Evolutionary conservation across 1,140 invertebrate genomes (phyloP).

Genomic region (Achatina immaculata): DNA sequence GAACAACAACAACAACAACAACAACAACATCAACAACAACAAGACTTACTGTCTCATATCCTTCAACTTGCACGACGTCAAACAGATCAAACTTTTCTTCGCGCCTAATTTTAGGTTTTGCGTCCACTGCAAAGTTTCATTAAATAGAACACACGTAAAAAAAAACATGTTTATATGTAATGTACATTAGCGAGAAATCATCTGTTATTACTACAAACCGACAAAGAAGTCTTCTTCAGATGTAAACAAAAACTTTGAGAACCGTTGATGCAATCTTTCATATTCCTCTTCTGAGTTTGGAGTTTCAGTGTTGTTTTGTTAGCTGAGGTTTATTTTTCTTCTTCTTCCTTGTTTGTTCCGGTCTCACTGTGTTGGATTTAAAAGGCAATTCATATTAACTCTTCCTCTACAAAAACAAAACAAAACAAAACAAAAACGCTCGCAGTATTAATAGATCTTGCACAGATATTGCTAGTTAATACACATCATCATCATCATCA

Average conservation of each 20-base stretch:
- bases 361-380: no score
- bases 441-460: no score
- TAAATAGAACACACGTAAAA: neutral
- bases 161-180: neutral
- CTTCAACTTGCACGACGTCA: neutral
- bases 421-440: no score
- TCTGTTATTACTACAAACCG: neutral
- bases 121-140: neutral
- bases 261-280: neutral
- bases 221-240: neutral
- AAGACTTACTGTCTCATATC: slow-evolving; percentile 23
- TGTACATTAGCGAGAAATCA: neutral
- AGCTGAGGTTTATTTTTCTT: no score
- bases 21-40: no score
- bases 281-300: neutral
- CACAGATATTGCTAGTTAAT: no score
- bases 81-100: neutral
- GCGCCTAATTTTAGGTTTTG: neutral
- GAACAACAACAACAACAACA: no score
- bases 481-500: no score
- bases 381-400: no score
- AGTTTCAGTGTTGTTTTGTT: neutral
- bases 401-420: no score
- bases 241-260: neutral
- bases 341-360: no score